Base-by-base conservation (phyloP, 1,140 invertebrate genomes). In the Eulimnadia texana region DNA sequence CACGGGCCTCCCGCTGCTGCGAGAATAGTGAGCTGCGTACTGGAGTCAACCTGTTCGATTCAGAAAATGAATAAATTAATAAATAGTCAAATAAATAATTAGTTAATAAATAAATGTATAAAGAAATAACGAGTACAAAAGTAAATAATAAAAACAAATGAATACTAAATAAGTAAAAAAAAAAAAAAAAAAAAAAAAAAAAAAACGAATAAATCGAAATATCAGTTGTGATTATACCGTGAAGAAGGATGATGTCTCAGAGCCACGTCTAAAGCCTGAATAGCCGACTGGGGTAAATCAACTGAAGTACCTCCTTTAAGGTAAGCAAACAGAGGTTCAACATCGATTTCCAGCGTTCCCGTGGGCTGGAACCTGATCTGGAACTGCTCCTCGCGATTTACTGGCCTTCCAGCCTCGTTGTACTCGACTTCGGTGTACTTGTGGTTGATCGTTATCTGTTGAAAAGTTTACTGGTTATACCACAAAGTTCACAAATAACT, bases 221-320 rank as follows among this genome's bases (percentile, higher is more conserved):
- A 42, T 42, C 33, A 53, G 10, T 20, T 53, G 20, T 29, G n/a
- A 24, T 13, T 61, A 50, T n/a, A 63, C 62, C 57, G n/a, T n/a
- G 58, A 20, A 9, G 56, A 42, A 2, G 50, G 47, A 19, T 49
- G 25, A 65, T 84, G 81, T 58, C 83, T 76, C 64, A 95, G 76
- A 50, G 93, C 83, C 1, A 95, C 81, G 71, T 95, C 90, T 1
- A 95, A 69, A 54, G 83, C 87, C 72, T 88, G 85, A 11, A 88
- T 70, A 1, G 79, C 78, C 42, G 83, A 81, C 68, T 82, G 80
- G 3, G 88, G 84, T 64, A 73, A 66, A 63, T 70, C 67, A 64
- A 70, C 62, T 53, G 63, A 68, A 65, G 71, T 58, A 9, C 75
- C 76, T 59, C 67, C 72, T 67, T 24, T 65, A 60, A 75, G 64